Conservation (phyloP, 2,888 invertebrate genomes). For the Harpagoxenus sublaevis region DNA sequence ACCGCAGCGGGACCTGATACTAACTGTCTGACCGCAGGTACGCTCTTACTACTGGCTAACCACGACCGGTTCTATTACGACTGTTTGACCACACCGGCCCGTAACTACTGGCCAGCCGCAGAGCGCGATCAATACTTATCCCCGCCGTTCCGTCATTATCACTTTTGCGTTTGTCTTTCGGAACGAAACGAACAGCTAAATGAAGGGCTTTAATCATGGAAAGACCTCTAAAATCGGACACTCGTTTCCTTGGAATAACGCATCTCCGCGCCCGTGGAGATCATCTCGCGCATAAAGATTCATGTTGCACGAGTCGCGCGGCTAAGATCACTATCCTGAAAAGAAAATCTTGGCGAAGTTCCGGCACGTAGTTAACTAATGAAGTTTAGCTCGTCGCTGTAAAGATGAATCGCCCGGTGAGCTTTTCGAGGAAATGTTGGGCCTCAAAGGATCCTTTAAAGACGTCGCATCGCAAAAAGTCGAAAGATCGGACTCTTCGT, state of each 20-base stretch:
- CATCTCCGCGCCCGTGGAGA: neutral
- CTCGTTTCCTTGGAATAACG: conserved; percentile 14
- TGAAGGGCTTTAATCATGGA: conserved; percentile 34
- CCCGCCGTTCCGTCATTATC: conserved; percentile 66
- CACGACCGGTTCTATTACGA: conserved; percentile 74
- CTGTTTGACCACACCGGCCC: conserved; percentile 72
- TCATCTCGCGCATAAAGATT: conserved; percentile 15
- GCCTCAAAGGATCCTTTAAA: conserved; percentile 39
- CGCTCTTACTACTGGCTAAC: conserved; percentile 76
- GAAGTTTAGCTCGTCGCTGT: conserved; percentile 45
- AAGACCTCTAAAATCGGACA: conserved; percentile 38
- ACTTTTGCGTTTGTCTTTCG: conserved; percentile 44
- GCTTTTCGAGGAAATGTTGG: conserved; percentile 32
- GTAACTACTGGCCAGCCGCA: conserved; percentile 69
- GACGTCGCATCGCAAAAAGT: conserved; percentile 44
- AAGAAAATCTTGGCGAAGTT: conserved; percentile 42
- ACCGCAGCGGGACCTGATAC: conserved; percentile 74
- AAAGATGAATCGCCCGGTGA: conserved; percentile 41
- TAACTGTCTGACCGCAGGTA: conserved; percentile 73
- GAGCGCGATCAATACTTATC: conserved; percentile 74
- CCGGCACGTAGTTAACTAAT: conserved; percentile 66
- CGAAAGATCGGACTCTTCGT: conserved; percentile 45
- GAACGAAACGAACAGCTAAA: conserved; percentile 33
- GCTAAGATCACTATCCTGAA: conserved; percentile 21
- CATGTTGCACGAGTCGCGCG: conserved; percentile 23